Percentiles rank a stretch among this genome's conserved stretches.
Evolutionary conservation across 2,113 vertebrate genomes (phyloP).

Genomic region (Coregonus clupeaformis): DNA sequence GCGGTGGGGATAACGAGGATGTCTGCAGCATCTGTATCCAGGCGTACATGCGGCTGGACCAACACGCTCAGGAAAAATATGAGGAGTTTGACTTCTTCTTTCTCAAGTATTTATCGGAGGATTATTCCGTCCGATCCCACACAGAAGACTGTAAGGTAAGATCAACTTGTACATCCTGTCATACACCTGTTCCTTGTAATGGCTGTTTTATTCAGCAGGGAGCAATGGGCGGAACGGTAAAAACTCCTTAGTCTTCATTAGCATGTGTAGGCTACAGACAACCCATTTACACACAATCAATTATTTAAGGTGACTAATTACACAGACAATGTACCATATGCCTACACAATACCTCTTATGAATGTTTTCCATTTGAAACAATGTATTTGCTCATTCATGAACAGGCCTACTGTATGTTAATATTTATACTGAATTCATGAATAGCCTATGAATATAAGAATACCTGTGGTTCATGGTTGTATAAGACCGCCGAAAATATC

Average conservation of each 20-base stretch:
- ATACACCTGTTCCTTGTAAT: too few species aligned
- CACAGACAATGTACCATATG: not conserved
- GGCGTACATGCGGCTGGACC: constrained; percentile 83
- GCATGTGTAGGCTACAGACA: too few species aligned
- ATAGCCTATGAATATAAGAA: too few species aligned
- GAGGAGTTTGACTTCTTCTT: constrained; percentile 85
- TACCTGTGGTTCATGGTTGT: too few species aligned
- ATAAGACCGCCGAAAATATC: too few species aligned
- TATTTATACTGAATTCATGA: not conserved
- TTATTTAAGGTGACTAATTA: not conserved
- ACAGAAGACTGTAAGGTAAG: constrained; percentile 82
- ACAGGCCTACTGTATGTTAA: not conserved
- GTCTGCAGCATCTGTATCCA: constrained; percentile 81
- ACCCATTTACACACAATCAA: too few species aligned
- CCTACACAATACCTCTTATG: too few species aligned
- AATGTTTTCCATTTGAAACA: too few species aligned
- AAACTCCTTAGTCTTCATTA: too few species aligned
- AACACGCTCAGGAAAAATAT: constrained; percentile 91
- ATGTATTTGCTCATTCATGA: not conserved
- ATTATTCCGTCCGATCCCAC: constrained; percentile 84
- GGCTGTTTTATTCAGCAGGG: constrained; percentile 1
- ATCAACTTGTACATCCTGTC: not conserved
- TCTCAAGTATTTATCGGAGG: constrained; percentile 84
- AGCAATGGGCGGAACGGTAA: too few species aligned
- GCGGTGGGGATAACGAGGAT: constrained; percentile 74